Conservation (phyloP, 1,140 invertebrate genomes). For the Gonioctena quinquepunctata region DNA sequence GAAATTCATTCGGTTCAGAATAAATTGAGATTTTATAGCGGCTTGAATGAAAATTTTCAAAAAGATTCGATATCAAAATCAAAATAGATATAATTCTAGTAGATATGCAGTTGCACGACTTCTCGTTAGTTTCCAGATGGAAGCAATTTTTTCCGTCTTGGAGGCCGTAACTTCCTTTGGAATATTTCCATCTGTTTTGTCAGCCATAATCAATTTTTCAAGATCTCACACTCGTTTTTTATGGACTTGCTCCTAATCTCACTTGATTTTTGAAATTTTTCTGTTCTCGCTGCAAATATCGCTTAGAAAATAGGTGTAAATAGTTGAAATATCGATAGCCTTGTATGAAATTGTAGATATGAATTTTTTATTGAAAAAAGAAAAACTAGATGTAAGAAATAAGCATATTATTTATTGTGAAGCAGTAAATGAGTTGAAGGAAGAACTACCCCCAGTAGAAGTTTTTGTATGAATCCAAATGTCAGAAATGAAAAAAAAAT, state of each 20-base stretch:
- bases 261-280: slow-evolving; percentile 1
- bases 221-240: neutral
- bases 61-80: neutral
- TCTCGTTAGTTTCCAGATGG: neutral
- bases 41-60: slow-evolving; percentile 8
- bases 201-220: neutral
- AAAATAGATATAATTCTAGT: neutral
- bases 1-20: neutral
- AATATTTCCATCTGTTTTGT: neutral
- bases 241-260: neutral
- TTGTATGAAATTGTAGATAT: slow-evolving; percentile 48
- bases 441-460: slow-evolving; percentile 15
- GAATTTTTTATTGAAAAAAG: slow-evolving; percentile 48
- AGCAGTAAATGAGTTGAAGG: slow-evolving; percentile 21
- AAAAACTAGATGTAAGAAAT: slow-evolving; percentile 30
- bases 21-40: neutral
- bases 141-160: neutral
- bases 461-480: neutral
- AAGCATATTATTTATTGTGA: slow-evolving; percentile 35
- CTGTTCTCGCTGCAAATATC: slow-evolving; percentile 7
- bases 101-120: neutral
- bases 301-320: slow-evolving; percentile 28
- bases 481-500: too few relatives aligned
- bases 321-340: slow-evolving; percentile 31
- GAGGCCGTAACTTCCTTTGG: neutral